Evolutionary conservation across 2,113 vertebrate genomes (phyloP).

Genomic region (Ondatra zibethicus): DNA sequence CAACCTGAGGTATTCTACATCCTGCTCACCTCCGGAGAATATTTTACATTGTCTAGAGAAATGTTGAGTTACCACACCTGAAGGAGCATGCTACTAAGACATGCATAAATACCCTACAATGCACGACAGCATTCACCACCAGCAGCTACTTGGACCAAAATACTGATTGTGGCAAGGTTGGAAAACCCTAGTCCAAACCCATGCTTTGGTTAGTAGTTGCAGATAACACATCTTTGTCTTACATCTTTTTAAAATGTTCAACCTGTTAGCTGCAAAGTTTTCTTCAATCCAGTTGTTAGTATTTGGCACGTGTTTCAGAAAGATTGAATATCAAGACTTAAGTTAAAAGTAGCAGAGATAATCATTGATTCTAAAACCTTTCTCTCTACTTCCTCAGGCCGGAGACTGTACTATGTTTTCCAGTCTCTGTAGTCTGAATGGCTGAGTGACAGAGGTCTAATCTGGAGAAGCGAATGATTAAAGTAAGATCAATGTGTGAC

Average conservation of each 20-base stretch:
- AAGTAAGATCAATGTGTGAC: background rate
- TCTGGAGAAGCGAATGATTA: background rate
- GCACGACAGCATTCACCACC: background rate
- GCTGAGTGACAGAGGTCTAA: background rate
- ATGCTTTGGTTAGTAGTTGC: background rate
- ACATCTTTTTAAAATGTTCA: background rate
- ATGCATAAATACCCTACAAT: background rate
- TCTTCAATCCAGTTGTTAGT: background rate
- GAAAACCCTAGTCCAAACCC: background rate
- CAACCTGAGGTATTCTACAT: background rate
- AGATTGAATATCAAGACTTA: background rate
- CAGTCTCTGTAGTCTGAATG: background rate
- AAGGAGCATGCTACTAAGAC: background rate
- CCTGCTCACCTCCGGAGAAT: background rate
- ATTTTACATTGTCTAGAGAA: background rate
- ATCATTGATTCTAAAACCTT: background rate
- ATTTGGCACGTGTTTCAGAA: background rate
- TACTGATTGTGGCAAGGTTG: background rate
- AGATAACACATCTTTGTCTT: background rate
- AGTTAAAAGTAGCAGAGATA: background rate
- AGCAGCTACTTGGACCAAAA: background rate
- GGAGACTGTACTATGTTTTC: background rate
- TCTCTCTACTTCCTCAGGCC: background rate
- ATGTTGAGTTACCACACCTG: background rate
- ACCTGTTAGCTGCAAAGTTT: background rate